Base-by-base conservation (phyloP, 2,797 vertebrate genomes). In the Erethizon dorsatum region DNA sequence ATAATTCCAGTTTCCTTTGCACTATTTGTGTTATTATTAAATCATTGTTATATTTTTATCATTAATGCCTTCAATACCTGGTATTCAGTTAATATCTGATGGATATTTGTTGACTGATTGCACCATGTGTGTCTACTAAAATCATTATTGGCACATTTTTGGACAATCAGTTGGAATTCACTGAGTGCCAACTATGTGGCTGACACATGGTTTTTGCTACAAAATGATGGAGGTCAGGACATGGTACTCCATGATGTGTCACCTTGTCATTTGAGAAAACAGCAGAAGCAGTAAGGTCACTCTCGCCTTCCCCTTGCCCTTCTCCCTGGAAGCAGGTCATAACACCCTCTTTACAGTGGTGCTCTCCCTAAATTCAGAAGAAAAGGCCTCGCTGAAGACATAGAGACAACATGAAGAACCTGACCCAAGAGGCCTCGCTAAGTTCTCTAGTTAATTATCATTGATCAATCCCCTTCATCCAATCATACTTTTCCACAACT, bases 121-220 rank as follows among this genome's bases (percentile, higher is more conserved):
- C 8, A 79, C 31, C 20, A 83, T 31, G 9, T 3, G 4, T 80
- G 33, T 83, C 69, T 37, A 52, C 47, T 94, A 79, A 84, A n/a
- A 57, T 71, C 22, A 93, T 37, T 96, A 94, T 6, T 75, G 85
- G 12, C 1, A 56, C 5, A 89, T 80, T 87, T 77, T 93, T 75
- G 71, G 50, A 73, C 11, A 80, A 61, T 69, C 17, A 67, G 1
- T 75, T 54, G 63, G 6, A 84, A 82, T 95, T 91, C 78, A 47
- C 4, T 13, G 17, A 61, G 18, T 78, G 8, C 47, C 54, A 65
- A 82, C 28, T 6, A 52, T 10, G 8, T 88, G 7, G 33, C 10
- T 71, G 50, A 57, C 20, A 85, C 45, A 45, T 45, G 20, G 20
- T 1, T 79, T 95, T 96, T 92, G 67, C 52, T 95, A 10, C 47